These are phyloP conservation scores for Monoplex corrugatus DNA, from an alignment of 2,888 invertebrate species.

Conservation along the genomic window DNA sequence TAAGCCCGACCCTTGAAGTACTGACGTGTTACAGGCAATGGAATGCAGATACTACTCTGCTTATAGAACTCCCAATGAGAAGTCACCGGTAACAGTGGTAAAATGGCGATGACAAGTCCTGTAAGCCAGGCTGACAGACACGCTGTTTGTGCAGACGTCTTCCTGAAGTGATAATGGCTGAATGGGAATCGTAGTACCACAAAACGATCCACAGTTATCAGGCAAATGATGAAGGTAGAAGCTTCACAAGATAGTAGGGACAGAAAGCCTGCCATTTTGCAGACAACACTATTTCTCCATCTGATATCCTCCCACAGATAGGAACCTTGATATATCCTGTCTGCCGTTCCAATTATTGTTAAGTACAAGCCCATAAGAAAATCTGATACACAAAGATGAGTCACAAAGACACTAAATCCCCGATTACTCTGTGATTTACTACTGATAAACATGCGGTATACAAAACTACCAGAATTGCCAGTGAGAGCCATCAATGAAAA, in stretches of 20 bases:
- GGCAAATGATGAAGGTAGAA: constrained; percentile 85
- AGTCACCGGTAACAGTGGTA: constrained; percentile 71
- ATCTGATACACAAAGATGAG: constrained; percentile 29
- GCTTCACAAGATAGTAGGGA: constrained; percentile 84
- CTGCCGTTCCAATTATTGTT: constrained; percentile 9
- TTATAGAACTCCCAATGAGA: constrained; percentile 70
- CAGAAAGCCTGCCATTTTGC: constrained; percentile 65
- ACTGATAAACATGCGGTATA: constrained; percentile 20
- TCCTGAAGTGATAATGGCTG: constrained; percentile 67
- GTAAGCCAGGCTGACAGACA: constrained; percentile 69
- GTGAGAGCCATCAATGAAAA: neutral
- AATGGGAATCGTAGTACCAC: constrained; percentile 85
- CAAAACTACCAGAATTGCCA: constrained; percentile 26
- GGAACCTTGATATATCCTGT: constrained; percentile 32
- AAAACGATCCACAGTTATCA: constrained; percentile 86
- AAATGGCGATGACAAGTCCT: constrained; percentile 67
- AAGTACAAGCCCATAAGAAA: constrained; percentile 42
- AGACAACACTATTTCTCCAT: constrained; percentile 64
- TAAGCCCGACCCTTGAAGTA: constrained; percentile 79
- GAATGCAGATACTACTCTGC: constrained; percentile 77
- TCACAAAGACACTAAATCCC: constrained; percentile 23
- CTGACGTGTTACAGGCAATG: constrained; percentile 78
- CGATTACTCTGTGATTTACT: neutral
- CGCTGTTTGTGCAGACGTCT: constrained; percentile 64
- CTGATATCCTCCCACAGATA: constrained; percentile 64